Evolutionary conservation across 2,797 vertebrate species (phyloP).

Genomic region (Iguana delicatissima): DNA sequence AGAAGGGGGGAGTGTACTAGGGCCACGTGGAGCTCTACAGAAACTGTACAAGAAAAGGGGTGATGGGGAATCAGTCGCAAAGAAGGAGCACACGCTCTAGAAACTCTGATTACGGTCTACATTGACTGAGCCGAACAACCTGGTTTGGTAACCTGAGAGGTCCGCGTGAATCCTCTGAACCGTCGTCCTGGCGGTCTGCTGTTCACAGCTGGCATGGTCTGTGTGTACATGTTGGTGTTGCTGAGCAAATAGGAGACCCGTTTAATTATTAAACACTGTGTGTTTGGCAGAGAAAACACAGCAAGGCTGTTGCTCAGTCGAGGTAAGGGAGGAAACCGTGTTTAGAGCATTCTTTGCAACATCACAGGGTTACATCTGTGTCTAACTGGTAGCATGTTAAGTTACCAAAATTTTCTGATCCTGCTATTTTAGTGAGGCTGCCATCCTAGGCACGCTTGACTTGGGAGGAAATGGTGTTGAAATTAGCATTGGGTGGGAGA

Average conservation of each 20-base stretch:
- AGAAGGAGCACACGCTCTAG: neutral
- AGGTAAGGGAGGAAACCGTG: neutral
- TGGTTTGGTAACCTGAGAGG: conserved; percentile 34
- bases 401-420: neutral
- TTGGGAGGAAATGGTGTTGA: neutral
- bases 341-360: neutral
- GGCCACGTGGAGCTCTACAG: neutral
- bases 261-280: conserved; percentile 41
- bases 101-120: neutral
- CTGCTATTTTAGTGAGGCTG: neutral
- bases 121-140: neutral
- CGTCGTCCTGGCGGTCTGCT: neutral
- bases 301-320: neutral
- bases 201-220: conserved; percentile 5
- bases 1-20: neutral
- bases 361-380: neutral
- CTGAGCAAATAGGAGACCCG: neutral
- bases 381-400: too few relatives aligned
- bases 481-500: neutral
- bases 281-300: neutral
- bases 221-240: neutral
- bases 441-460: neutral
- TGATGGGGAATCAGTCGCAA: neutral
- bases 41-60: too few relatives aligned
- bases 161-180: conserved; percentile 6